phyloP scores from a whole-genome alignment of 2,888 invertebrate species.

The Ectemnius continuus region DNA sequence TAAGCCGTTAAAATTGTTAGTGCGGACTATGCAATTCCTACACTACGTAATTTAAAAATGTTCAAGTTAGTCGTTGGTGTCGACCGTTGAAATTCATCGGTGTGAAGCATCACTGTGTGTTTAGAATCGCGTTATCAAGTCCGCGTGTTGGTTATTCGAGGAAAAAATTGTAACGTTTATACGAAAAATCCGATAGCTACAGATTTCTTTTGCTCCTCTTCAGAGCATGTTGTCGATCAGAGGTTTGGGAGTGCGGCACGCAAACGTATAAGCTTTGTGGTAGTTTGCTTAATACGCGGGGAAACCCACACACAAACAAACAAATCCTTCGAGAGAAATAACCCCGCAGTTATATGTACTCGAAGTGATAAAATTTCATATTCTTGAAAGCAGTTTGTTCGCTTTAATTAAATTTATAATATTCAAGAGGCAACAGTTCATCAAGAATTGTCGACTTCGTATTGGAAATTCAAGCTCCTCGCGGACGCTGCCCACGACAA shows the following conservation, averaged over 20 bases:
- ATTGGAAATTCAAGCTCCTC: slow-evolving; percentile 60
- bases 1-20: too few relatives aligned
- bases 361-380: slow-evolving; percentile 39
- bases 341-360: slow-evolving; percentile 21
- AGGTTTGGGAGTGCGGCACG: not conserved
- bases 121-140: not conserved
- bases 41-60: too few relatives aligned
- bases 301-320: not conserved
- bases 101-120: too few relatives aligned
- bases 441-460: slow-evolving; percentile 44
- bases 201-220: not conserved
- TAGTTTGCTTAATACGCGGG: not conserved
- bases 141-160: not conserved
- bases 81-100: too few relatives aligned
- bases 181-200: slow-evolving; percentile 9
- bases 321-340: not conserved
- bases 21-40: too few relatives aligned
- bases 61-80: too few relatives aligned
- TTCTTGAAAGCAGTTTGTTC: slow-evolving; percentile 53
- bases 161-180: not conserved
- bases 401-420: slow-evolving; percentile 63
- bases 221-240: not conserved
- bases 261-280: not conserved
- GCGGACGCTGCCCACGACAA: slow-evolving; percentile 38
- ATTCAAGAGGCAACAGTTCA: slow-evolving; percentile 33